Evolutionary conservation across 2,797 vertebrate genomes (phyloP).

Genomic region (Acipenser transmontanus): DNA sequence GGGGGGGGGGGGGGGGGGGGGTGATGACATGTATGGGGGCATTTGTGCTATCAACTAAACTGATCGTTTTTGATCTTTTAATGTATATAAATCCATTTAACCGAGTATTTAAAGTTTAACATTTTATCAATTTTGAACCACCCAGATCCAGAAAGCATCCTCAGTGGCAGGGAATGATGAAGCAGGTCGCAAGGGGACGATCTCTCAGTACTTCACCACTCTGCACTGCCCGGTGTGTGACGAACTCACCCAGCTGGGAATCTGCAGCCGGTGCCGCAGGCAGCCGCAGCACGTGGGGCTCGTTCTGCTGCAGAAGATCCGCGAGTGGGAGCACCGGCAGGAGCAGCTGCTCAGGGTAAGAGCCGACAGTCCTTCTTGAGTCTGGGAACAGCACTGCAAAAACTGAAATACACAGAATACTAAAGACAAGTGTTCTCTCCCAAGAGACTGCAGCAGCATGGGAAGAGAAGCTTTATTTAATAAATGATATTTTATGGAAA

Average conservation of each 20-base stretch:
- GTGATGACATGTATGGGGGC: too few species aligned
- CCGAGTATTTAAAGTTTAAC: too few species aligned
- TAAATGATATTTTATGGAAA: too few species aligned
- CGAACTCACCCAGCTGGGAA: slow-evolving; percentile 85
- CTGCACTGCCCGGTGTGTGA: slow-evolving; percentile 94
- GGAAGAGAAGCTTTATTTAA: too few species aligned
- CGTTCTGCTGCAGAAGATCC: slow-evolving; percentile 82
- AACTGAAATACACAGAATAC: too few species aligned
- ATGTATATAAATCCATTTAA: too few species aligned
- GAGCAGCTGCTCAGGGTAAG: slow-evolving; percentile 84
- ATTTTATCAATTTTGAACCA: not conserved
- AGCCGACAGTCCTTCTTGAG: not conserved
- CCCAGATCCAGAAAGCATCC: slow-evolving; percentile 79
- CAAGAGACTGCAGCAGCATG: too few species aligned
- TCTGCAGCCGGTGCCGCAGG: slow-evolving; percentile 78
- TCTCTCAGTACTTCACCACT: slow-evolving; percentile 94
- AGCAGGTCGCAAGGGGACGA: slow-evolving; percentile 79
- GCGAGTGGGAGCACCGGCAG: slow-evolving; percentile 78
- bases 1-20: too few species aligned
- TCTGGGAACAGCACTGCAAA: too few species aligned
- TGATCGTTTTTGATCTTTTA: too few species aligned
- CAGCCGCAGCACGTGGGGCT: slow-evolving; percentile 83
- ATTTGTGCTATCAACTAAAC: too few species aligned
- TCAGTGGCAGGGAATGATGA: slow-evolving; percentile 56
- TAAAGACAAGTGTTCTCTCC: too few species aligned